Conservation (phyloP, 2,797 vertebrate genomes). For the Enteromius viviparus region DNA sequence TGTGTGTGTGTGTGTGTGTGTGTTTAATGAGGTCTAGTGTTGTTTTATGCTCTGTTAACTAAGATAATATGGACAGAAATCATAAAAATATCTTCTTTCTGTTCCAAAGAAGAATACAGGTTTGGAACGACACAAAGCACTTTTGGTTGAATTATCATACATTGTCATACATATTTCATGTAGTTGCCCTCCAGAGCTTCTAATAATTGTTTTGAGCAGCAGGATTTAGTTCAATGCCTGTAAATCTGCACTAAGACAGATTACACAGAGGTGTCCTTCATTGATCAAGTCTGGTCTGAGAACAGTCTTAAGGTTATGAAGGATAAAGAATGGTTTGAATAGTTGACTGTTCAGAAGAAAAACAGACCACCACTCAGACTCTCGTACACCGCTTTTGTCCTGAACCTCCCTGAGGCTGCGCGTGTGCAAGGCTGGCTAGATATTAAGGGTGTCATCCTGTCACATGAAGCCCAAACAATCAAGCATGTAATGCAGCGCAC, state of each 20-base stretch:
- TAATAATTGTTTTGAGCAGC: conserved; percentile 31
- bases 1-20: not conserved
- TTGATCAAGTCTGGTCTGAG: conserved; percentile 31
- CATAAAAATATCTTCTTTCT: not conserved
- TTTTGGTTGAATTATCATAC: not conserved
- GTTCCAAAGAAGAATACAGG: not conserved
- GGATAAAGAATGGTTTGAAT: not conserved
- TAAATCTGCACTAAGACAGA: conserved; percentile 48
- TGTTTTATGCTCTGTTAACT: not conserved
- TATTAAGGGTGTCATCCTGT: conserved; percentile 35
- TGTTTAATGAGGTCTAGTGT: not conserved
- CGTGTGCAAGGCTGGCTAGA: conserved; percentile 33
- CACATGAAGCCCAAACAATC: conserved; percentile 55
- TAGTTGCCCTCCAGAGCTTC: conserved; percentile 1
- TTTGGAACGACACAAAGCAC: not conserved
- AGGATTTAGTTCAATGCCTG: conserved; percentile 37
- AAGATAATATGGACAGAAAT: not conserved
- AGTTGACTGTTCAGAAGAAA: conserved; percentile 8
- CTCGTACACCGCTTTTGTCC: conserved; percentile 10
- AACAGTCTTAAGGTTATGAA: conserved; percentile 21
- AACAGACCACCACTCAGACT: conserved; percentile 6
- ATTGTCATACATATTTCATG: conserved; percentile 2
- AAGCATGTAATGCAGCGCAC: conserved; percentile 54
- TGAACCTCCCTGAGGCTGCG: conserved; percentile 33
- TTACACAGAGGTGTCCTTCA: conserved; percentile 32